Percentiles rank a stretch among this genome's conserved stretches.
Evolutionary conservation across 2,888 invertebrate genomes (phyloP).

Genomic region (Cinara cedri): DNA sequence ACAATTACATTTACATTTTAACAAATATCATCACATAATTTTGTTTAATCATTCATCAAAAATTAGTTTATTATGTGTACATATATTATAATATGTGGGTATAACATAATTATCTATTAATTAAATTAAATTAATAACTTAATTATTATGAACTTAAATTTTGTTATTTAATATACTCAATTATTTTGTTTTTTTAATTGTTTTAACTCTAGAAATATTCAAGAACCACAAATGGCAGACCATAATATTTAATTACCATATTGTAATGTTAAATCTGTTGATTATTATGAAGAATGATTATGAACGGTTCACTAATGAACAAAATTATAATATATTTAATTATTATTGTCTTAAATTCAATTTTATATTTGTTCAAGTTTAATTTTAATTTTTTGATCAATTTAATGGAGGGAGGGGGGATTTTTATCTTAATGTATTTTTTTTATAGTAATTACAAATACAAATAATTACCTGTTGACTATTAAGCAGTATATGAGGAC

Average conservation of each 20-base stretch:
- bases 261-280: background rate
- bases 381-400: constrained; percentile 19
- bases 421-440: background rate
- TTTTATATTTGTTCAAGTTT: background rate
- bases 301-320: background rate
- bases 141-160: no score
- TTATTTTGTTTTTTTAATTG: background rate
- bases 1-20: no score
- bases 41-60: no score
- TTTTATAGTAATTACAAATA: background rate
- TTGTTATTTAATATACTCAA: background rate
- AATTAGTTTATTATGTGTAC: no score
- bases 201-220: background rate
- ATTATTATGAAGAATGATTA: background rate
- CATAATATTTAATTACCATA: constrained; percentile 17
- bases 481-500: background rate
- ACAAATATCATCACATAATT: no score
- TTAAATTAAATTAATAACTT: no score
- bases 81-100: no score
- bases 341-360: constrained; percentile 10
- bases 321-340: constrained; percentile 19
- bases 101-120: no score
- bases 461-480: background rate
- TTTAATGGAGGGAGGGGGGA: background rate
- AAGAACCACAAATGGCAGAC: constrained; percentile 14